Percentiles rank a stretch among this genome's conserved stretches.
Evolutionary conservation across 2,797 vertebrate species (phyloP).

Genomic region (Darevskia mixta): DNA sequence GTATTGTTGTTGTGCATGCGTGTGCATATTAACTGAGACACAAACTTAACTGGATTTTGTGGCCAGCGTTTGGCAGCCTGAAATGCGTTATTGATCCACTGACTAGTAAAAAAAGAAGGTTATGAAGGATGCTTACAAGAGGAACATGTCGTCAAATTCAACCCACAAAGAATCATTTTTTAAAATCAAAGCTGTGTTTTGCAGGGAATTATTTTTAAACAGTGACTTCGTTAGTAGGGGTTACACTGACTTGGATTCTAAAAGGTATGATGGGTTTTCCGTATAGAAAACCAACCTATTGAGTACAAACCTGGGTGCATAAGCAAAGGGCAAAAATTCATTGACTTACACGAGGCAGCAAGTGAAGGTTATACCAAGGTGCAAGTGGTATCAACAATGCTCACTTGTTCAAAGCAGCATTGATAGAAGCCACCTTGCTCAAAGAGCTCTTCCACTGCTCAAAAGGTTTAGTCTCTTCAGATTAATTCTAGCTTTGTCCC

Average conservation of each 20-base stretch:
- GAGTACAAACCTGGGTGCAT: background rate
- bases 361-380: background rate
- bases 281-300: background rate
- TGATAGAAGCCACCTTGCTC: background rate
- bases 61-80: background rate
- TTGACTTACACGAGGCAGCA: background rate
- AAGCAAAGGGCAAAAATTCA: background rate
- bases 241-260: background rate
- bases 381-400: background rate
- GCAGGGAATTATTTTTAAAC: background rate
- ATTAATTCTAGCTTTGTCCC: too few relatives aligned
- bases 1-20: background rate
- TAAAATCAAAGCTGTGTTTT: background rate
- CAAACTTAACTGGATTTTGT: background rate
- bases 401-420: background rate
- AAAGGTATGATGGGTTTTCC: background rate
- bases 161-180: background rate
- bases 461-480: too few relatives aligned
- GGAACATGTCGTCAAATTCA: background rate
- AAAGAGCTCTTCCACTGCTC: background rate
- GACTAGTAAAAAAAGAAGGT: background rate
- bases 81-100: background rate
- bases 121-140: background rate
- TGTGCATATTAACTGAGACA: slow-evolving; percentile 22
- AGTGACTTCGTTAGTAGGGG: background rate